Base-by-base conservation (phyloP, 2,888 invertebrate species). In the Cosmia trapezina region DNA sequence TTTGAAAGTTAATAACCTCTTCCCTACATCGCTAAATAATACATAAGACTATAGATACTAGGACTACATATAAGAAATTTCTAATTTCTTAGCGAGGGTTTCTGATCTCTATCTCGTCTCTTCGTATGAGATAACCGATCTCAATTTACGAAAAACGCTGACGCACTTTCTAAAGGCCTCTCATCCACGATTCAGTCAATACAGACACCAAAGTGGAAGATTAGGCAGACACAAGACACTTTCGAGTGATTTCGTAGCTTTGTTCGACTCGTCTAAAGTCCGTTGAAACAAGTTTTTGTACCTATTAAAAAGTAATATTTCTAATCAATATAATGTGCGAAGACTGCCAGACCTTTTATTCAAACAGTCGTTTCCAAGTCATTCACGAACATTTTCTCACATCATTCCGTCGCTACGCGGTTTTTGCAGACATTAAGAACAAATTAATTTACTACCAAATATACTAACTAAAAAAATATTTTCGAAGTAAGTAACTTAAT, bases 121-220 rank as follows among this genome's bases (percentile, higher is more conserved):
- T 57, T 41, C 17, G 28, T 17, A 12, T 60, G 19, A 45, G 74
- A 73, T 80, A 73, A 53, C 65, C 22, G 54, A 73, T 73, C 63
- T 64, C 59, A 61, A 64, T 54, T 80, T 73, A 49, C 47, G 54
- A 80, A 73, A 79, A 76, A 64, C 61, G 64, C 88, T 63, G 70
- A 78, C 79, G 43, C 47, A 33, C 12, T 79, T 72, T 72, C 22
- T 28, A 19, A 43, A 49, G 54, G 54, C 33, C 60, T 41, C 17
- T 54, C 41, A 47, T 54, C 33, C 12, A 49, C 8, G n/a, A 43
- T 43, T 61, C 19, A 51, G 37, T 51, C 33, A 22, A 57, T 22
- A 73, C 49, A 28, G 41, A 41, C 19, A 6, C 8, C 12, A 37
- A 61, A 53, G 4, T 43, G 17, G 47, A 43, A 66, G 22, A 14